Conservation (phyloP, 1,140 invertebrate species). For the Drosophila baimaii region DNA sequence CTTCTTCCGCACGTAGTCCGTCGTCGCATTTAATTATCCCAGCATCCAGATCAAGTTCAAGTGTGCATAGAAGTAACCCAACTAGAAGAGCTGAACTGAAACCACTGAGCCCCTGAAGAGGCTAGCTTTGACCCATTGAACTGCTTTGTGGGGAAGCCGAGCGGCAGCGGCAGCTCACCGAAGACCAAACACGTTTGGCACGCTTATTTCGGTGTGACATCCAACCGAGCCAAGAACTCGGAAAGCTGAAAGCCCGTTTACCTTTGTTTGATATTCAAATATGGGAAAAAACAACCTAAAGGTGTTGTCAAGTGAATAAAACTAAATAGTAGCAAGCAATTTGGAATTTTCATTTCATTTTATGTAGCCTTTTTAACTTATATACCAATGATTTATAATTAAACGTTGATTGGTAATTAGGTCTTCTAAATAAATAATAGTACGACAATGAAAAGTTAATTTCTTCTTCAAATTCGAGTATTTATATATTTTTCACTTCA, state of each 20-base stretch:
- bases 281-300: background rate
- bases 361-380: no score
- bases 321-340: background rate
- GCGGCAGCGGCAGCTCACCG: constrained; percentile 33
- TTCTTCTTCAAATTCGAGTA: background rate
- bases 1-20: constrained; percentile 62
- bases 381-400: background rate
- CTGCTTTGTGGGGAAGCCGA: constrained; percentile 50
- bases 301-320: background rate
- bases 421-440: no score
- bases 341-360: background rate
- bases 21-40: constrained; percentile 22
- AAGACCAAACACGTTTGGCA: constrained; percentile 30
- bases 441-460: background rate
- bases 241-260: constrained; percentile 16
- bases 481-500: background rate
- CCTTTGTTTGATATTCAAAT: background rate
- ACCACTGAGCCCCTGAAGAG: background rate
- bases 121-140: constrained; percentile 65
- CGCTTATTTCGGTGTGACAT: constrained; percentile 45
- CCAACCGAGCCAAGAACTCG: constrained; percentile 19
- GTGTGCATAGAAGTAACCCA: constrained; percentile 25
- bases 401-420: background rate
- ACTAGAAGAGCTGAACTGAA: constrained; percentile 43
- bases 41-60: constrained; percentile 73